These are phyloP conservation scores for Plagodis dolabraria DNA, from an alignment of 2,888 invertebrate genomes.

Conservation along the genomic window DNA sequence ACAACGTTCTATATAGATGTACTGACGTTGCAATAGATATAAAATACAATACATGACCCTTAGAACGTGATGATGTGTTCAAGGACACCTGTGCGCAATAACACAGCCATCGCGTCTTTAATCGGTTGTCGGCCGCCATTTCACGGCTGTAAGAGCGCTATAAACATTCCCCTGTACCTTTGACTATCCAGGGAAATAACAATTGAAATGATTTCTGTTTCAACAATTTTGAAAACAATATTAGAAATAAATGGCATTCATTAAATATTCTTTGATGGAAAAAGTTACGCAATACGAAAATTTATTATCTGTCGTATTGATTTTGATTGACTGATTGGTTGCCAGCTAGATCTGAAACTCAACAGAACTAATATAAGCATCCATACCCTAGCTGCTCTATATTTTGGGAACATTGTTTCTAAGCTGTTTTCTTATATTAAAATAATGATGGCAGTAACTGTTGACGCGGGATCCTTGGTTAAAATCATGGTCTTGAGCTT, in stretches of 20 bases:
- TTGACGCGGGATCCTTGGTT: too few species aligned
- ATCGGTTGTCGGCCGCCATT: conserved; percentile 31
- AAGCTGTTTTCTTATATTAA: too few species aligned
- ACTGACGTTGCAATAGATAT: too few species aligned
- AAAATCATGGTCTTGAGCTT: too few species aligned
- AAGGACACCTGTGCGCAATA: conserved; percentile 26
- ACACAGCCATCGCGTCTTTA: conserved; percentile 18
- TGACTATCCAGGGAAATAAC: conserved; percentile 36
- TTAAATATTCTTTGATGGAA: conserved; percentile 31
- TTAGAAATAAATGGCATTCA: conserved; percentile 22
- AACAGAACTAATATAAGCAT: too few species aligned
- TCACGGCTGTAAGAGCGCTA: conserved; percentile 30
- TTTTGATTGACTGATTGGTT: too few species aligned
- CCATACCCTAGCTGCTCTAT: too few species aligned
- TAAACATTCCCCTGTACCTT: conserved; percentile 28
- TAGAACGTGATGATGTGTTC: conserved; percentile 8
- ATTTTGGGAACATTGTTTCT: too few species aligned
- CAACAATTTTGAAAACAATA: conserved; percentile 21
- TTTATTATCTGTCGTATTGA: too few species aligned
- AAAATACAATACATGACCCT: conserved; percentile 12
- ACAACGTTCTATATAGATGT: too few species aligned
- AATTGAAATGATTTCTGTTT: conserved; percentile 32
- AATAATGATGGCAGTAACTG: too few species aligned
- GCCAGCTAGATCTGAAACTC: too few species aligned
- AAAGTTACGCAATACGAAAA: neutral